Evolutionary conservation across 2,888 invertebrate species (phyloP), one percentile per base, ranked within the genome.

Genomic region (Pseudococcus longispinus): DNA sequence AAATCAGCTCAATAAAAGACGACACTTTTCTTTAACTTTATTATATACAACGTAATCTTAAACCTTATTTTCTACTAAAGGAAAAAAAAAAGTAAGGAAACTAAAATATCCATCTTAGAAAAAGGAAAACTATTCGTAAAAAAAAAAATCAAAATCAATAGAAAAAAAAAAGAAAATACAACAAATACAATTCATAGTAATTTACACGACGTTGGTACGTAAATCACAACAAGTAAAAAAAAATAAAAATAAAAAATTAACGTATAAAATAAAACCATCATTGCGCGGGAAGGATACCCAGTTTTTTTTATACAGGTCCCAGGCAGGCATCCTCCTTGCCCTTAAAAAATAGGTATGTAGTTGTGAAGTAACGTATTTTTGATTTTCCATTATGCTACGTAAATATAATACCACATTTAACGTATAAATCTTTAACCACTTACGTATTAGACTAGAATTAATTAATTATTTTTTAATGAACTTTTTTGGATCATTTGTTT

Each of bases 401-500:
- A 60, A 60, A 74, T 80, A 18, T 80, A 80, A 80, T 80, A 80
- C 42, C 42, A 37, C 77, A 32, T 80, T 29, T 80, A 37, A 80
- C 77, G 29, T 80, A 37, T 42, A 80, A n/a, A 80, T 18, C 42
- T 51, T 80, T 80, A 80, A 80, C 77, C 77, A 80, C 77, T 80
- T 80, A 80, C 77, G 77, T 37, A 80, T 80, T 80, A 80, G 77
- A 80, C 77, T 80, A 80, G 77, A 80, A 80, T 80, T 80, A 80
- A 80, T 80, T 26, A 42, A 80, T 80, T 80, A 80, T 80, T 80
- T 80, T 74, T 80, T 42, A 80, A 80, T 80, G 42, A 70, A 70
- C 70, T 70, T 70, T 70, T 70, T 29, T 70, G 70, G 60, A 60
- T 60, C 70, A 70, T 70, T 29, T 29, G 29, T 70, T 70, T 70